A percentile compares a stretch with the other conserved stretches of the same genome.
Evolutionary conservation across 2,797 vertebrate genomes (phyloP).

Genomic region (Leptodactylus fallax): DNA sequence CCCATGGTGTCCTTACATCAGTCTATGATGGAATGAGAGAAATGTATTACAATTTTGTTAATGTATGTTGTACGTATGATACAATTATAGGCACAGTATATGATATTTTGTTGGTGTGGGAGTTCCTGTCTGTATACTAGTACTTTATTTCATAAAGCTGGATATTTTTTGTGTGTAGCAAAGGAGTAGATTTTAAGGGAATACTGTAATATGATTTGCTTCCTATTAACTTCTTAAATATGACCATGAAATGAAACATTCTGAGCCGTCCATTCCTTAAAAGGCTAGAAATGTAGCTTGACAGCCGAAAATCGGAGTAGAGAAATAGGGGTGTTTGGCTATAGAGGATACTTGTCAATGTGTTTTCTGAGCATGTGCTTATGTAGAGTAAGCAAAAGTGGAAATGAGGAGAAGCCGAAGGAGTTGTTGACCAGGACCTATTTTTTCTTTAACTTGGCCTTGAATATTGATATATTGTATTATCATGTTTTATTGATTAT

Average conservation of each 20-base stretch:
- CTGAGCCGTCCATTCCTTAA: slow-evolving; percentile 15
- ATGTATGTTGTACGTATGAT: too few species aligned
- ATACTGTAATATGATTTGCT: slow-evolving; percentile 29
- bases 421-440: background rate
- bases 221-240: slow-evolving; percentile 49
- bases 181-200: slow-evolving; percentile 19
- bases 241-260: slow-evolving; percentile 52
- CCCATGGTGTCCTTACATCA: too few species aligned
- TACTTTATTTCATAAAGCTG: background rate
- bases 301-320: slow-evolving; percentile 27
- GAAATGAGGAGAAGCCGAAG: background rate
- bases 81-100: too few species aligned
- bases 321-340: slow-evolving; percentile 9
- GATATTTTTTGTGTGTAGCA: background rate
- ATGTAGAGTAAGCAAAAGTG: background rate
- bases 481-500: background rate
- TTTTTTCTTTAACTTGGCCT: background rate
- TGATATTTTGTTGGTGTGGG: background rate
- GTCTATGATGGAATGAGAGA: too few species aligned
- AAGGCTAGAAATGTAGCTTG: slow-evolving; percentile 41
- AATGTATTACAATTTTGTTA: too few species aligned
- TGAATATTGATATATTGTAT: background rate
- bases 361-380: slow-evolving; percentile 28
- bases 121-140: background rate
- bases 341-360: slow-evolving; percentile 8